Conservation (phyloP, 2,113 vertebrate species). For the Apeltes quadracus region DNA sequence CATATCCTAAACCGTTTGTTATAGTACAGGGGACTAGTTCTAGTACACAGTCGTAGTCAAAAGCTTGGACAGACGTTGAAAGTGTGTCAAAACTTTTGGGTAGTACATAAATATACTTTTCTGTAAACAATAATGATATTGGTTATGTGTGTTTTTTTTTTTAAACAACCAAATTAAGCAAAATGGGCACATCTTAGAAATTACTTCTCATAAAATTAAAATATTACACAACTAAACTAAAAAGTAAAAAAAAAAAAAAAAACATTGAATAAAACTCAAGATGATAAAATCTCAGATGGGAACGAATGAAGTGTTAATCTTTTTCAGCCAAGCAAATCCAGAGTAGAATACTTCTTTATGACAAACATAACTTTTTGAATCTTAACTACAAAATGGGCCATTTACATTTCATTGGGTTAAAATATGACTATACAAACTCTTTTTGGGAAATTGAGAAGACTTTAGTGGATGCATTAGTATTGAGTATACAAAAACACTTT, state of each 20-base stretch:
- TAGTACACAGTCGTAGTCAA: background rate
- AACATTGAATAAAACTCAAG: background rate
- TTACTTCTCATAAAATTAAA: background rate
- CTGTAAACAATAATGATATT: slow-evolving; percentile 6
- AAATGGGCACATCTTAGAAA: background rate
- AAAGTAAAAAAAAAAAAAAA: background rate
- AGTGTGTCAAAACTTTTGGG: too few species aligned
- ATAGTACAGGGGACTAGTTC: slow-evolving; percentile 6
- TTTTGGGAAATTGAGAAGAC: background rate
- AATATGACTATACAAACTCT: background rate
- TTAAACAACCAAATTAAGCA: slow-evolving; percentile 6
- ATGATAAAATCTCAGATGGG: background rate
- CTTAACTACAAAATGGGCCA: background rate
- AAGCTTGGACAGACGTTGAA: too few species aligned
- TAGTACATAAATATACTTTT: background rate
- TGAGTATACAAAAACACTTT: slow-evolving; percentile 4
- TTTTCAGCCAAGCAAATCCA: background rate
- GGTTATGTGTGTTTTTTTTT: too few species aligned
- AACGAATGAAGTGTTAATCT: background rate
- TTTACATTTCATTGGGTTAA: background rate
- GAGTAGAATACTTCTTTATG: background rate
- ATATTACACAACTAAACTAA: slow-evolving; percentile 10
- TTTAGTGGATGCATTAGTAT: background rate
- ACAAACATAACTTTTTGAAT: background rate
- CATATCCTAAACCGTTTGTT: background rate